phyloP scores from a whole-genome alignment of 2,797 vertebrate species.

The Triplophysa yarkandensis region DNA sequence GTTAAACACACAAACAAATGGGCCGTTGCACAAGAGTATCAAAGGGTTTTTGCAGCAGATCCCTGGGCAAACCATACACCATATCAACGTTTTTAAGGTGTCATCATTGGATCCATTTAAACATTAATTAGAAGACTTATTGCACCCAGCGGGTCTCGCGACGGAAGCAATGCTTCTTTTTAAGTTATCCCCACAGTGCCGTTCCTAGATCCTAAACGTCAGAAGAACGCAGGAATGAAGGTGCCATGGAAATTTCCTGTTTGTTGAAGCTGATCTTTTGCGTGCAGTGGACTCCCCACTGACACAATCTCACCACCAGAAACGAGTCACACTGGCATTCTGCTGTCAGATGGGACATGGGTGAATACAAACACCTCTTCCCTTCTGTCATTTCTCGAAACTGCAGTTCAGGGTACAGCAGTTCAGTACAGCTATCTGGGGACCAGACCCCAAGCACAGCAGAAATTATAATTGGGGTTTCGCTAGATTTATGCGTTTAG shows the following conservation, averaged over 20 bases:
- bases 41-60: neutral
- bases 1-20: slow-evolving; percentile 40
- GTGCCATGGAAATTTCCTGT: slow-evolving; percentile 21
- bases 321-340: slow-evolving; percentile 34
- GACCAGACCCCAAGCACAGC: neutral
- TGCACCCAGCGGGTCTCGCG: slow-evolving; percentile 5
- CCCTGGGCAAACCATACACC: slow-evolving; percentile 2
- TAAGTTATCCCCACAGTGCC: neutral
- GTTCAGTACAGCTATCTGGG: neutral
- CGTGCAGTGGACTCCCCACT: slow-evolving; percentile 27
- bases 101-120: slow-evolving; percentile 22
- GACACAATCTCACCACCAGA: slow-evolving; percentile 40
- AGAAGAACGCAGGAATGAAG: slow-evolving; percentile 4
- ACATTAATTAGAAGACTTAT: slow-evolving; percentile 17
- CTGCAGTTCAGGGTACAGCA: slow-evolving; percentile 2
- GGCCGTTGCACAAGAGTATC: slow-evolving; percentile 14
- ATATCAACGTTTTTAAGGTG: slow-evolving; percentile 7
- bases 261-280: slow-evolving; percentile 13
- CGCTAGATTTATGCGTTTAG: neutral
- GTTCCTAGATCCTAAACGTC: slow-evolving; percentile 7
- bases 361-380: slow-evolving; percentile 40
- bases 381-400: slow-evolving; percentile 17
- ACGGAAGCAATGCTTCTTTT: neutral
- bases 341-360: slow-evolving; percentile 37
- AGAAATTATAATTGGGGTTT: neutral